Conservation (phyloP, 2,797 vertebrate genomes). For the Cercopithecus diana region DNA sequence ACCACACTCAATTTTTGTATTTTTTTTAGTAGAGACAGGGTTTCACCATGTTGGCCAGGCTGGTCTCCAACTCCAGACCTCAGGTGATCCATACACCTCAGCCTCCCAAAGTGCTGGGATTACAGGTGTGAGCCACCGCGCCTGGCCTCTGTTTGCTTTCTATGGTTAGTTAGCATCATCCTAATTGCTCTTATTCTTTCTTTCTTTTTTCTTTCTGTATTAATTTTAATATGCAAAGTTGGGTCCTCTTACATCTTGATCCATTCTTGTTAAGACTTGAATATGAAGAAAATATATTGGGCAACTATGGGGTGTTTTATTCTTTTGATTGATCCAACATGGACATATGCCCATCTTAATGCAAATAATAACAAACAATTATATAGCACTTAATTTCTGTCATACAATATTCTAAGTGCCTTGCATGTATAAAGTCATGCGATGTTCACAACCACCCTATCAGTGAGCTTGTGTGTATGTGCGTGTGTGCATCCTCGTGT, state of each 20-base stretch:
- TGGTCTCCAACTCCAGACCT: neutral
- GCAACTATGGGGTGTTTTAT: neutral
- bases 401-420: neutral
- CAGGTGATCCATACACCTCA: neutral
- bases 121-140: neutral
- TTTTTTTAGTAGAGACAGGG: neutral
- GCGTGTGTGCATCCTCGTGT: fast-evolving
- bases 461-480: neutral
- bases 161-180: neutral
- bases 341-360: neutral
- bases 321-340: neutral
- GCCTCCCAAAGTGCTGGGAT: neutral
- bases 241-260: neutral
- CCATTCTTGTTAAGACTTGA: neutral
- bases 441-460: neutral
- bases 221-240: neutral
- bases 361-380: neutral
- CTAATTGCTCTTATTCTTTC: neutral
- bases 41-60: neutral
- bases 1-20: neutral
- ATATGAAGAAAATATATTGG: neutral
- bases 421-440: neutral
- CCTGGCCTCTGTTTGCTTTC: neutral
- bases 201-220: neutral
- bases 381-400: neutral